Evolutionary conservation across 2,888 invertebrate species (phyloP), one percentile per base, ranked within the genome.

Genomic region (Keiferia lycopersicella): DNA sequence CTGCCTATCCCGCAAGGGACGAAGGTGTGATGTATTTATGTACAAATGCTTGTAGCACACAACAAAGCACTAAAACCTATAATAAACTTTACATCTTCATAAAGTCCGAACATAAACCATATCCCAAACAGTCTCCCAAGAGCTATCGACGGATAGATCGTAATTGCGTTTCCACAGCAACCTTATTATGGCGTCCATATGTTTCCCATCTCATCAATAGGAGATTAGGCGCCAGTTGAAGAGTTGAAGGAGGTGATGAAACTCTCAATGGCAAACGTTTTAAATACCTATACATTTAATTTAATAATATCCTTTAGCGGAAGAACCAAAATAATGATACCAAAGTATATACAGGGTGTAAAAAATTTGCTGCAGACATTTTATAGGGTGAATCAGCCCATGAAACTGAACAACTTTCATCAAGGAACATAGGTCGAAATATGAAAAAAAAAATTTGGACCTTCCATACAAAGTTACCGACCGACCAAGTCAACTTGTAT

Each of bases 121-220:
- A 14, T n/a, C 45, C 4, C 34, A 10, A 34, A 4, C 34, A 34
- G 34, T 34, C 34, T 34, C 34, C 8, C 34, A 34, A 7, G 34
- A 8, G 34, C 8, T 45, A 45, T 45, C 45, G 45, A 45, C 16
- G 16, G 45, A 16, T 41, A 41, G 14, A 45, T 45, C 45, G n/a
- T 45, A 45, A 45, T 45, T 45, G 45, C 45, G 16, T 45, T 16
- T 45, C 16, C 45, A 45, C 45, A 45, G 14, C 3, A n/a, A 45
- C 45, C 45, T 45, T 45, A 45, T n/a, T 45, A 45, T 45, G 45
- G 45, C 6, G 45, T 45, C 45, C 45, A 45, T 45, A 45, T 45
- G 45, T 45, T 45, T 45, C n/a, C n/a, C 16, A 45, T 45, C 45
- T 16, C 45, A 45, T 45, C 45, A n/a, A 45, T 45, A 16, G 45